Evolutionary conservation across 2,888 invertebrate genomes (phyloP).

Genomic region (Hirtodrosophila alboralis): DNA sequence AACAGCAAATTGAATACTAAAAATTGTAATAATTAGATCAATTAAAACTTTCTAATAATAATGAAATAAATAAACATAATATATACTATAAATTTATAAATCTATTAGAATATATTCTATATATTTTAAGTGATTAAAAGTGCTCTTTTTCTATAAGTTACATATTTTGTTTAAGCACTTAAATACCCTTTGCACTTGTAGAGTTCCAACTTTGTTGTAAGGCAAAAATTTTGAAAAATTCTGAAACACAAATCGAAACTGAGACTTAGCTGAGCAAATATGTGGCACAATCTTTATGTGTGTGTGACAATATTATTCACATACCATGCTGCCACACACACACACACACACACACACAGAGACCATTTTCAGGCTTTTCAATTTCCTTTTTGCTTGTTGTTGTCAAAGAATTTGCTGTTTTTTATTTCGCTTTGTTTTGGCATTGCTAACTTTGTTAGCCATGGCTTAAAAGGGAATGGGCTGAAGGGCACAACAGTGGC

Average conservation of each 20-base stretch:
- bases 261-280: conserved; percentile 25
- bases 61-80: no score
- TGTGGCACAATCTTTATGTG: background rate
- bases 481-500: conserved; percentile 12
- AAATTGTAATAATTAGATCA: no score
- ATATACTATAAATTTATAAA: no score
- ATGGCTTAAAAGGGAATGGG: background rate
- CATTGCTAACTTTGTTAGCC: conserved; percentile 39
- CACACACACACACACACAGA: conserved; percentile 5
- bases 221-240: conserved; percentile 37
- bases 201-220: no score
- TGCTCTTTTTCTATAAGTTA: no score
- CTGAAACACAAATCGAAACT: conserved; percentile 46
- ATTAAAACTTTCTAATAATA: no score
- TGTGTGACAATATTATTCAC: conserved; percentile 26
- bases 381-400: conserved; percentile 61
- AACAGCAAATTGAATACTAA: no score
- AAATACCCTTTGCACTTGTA: no score
- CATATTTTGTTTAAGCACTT: no score
- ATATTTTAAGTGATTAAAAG: no score
- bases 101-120: no score
- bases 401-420: conserved; percentile 37
- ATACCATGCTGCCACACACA: conserved; percentile 7
- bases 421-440: conserved; percentile 33
- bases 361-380: conserved; percentile 58